Evolutionary conservation across 2,797 vertebrate species (phyloP).

Genomic region (Megaceryle alcyon): DNA sequence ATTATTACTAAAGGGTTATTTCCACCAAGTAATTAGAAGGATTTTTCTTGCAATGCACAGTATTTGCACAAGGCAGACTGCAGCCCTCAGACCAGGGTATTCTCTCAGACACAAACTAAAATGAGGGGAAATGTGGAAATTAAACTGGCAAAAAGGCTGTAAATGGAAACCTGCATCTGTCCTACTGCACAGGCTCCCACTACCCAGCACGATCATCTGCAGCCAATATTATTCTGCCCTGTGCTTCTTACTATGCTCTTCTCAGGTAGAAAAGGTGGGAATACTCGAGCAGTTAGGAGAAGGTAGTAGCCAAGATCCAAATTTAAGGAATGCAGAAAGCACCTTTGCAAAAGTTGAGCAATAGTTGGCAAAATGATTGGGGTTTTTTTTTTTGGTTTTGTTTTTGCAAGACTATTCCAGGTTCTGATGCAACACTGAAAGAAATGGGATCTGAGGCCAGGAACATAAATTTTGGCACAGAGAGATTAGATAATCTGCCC

Average conservation of each 20-base stretch:
- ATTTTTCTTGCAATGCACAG: background rate
- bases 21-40: background rate
- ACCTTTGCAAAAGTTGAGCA: background rate
- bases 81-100: background rate
- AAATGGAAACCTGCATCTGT: background rate
- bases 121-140: accelerated
- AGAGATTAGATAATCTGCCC: background rate
- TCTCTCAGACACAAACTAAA: background rate
- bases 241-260: too few species aligned
- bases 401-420: background rate
- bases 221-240: too few species aligned
- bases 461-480: background rate
- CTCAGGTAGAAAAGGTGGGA: background rate
- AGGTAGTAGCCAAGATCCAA: background rate
- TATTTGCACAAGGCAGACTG: background rate
- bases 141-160: background rate
- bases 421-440: background rate
- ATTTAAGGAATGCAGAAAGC: background rate
- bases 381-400: too few species aligned
- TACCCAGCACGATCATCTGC: too few species aligned
- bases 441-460: background rate
- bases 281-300: background rate
- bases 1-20: background rate
- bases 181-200: background rate
- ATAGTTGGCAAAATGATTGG: background rate